These are phyloP conservation scores for Cyclura pinguis DNA, from an alignment of 2,797 vertebrate species.

Conservation along the genomic window DNA sequence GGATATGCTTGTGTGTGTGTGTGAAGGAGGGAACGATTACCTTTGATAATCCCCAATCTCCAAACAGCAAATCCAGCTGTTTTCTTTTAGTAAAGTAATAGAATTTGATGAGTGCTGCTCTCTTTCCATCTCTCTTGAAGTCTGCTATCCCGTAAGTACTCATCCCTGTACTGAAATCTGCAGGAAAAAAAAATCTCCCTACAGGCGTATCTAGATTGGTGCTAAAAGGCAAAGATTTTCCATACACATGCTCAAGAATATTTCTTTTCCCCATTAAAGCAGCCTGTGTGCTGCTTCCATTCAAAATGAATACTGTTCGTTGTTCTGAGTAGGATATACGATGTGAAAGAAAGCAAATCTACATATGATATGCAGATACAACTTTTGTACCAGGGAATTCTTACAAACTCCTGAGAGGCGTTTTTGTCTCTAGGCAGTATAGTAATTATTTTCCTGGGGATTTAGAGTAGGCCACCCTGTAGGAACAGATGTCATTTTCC, in stretches of 20 bases:
- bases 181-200: background rate
- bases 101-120: background rate
- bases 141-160: background rate
- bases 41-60: background rate
- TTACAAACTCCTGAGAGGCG: background rate
- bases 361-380: background rate
- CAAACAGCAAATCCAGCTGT: background rate
- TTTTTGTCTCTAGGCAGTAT: conserved; percentile 11
- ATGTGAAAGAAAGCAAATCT: background rate
- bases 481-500: background rate
- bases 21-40: background rate
- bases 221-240: background rate
- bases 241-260: too few species aligned
- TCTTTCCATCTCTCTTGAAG: background rate
- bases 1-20: background rate
- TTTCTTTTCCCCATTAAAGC: background rate
- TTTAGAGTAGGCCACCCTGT: background rate
- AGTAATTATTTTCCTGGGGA: conserved; percentile 35
- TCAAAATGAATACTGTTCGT: background rate
- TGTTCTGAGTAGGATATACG: background rate
- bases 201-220: background rate
- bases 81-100: background rate
- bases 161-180: background rate
- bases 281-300: background rate
- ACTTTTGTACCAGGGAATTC: background rate